A percentile compares a stretch with the other conserved stretches of the same genome.
phyloP scores from a whole-genome alignment of 2,888 invertebrate genomes.

The Caenorhabditis sp. region DNA sequence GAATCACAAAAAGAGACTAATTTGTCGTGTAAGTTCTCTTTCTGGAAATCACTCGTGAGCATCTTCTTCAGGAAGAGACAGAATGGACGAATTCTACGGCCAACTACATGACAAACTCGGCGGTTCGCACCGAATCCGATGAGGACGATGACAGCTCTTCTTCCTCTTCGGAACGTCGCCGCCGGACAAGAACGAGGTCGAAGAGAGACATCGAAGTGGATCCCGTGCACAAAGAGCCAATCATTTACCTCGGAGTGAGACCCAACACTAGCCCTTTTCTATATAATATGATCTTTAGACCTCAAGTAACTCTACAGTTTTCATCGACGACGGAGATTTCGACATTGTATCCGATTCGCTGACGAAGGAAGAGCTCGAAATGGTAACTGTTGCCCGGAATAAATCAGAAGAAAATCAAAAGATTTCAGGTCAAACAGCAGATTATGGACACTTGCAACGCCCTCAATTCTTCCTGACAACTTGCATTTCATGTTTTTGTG shows the following conservation, averaged over 20 bases:
- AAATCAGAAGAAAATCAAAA: neutral
- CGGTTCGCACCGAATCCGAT: slow-evolving; percentile 39
- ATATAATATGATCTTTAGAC: no score
- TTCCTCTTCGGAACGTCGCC: slow-evolving; percentile 23
- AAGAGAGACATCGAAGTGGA: slow-evolving; percentile 64
- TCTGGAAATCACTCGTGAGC: neutral
- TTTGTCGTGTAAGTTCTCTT: slow-evolving; percentile 57
- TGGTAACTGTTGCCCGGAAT: slow-evolving; percentile 40
- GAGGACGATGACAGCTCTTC: slow-evolving; percentile 27
- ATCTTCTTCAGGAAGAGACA: slow-evolving; percentile 65
- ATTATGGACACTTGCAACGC: slow-evolving; percentile 69
- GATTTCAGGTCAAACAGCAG: slow-evolving; percentile 59
- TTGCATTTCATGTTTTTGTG: neutral
- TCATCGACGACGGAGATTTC: slow-evolving; percentile 69
- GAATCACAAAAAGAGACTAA: slow-evolving; percentile 63
- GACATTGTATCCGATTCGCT: slow-evolving; percentile 64
- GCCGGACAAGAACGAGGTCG: neutral
- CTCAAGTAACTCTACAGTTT: slow-evolving; percentile 55
- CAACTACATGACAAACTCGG: slow-evolving; percentile 40
- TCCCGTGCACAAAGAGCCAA: slow-evolving; percentile 64
- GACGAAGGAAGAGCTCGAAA: slow-evolving; percentile 58
- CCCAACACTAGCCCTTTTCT: no score
- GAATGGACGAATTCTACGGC: slow-evolving; percentile 58
- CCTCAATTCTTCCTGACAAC: slow-evolving; percentile 45
- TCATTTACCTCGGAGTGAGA: slow-evolving; percentile 68